Percentiles rank a stretch among this genome's conserved stretches.
Conservation (phyloP, 2,797 vertebrate genomes). For the Acrossocheilus fasciatus region DNA sequence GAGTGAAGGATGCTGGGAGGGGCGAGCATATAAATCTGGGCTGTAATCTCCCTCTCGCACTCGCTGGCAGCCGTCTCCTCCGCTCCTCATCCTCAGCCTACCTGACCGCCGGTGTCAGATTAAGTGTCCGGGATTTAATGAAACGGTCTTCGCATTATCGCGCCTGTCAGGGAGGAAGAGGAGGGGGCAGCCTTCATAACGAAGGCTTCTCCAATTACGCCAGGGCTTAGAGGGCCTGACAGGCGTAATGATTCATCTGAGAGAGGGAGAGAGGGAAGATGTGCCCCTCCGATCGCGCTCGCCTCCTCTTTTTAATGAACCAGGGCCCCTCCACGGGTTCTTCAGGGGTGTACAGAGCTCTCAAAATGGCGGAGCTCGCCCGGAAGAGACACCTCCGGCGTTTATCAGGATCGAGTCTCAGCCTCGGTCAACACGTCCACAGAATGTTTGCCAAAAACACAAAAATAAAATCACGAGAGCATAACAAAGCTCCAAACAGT, state of each 20-base stretch:
- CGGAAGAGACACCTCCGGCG: background rate
- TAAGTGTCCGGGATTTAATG: constrained; percentile 84
- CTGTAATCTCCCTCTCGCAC: constrained; percentile 36
- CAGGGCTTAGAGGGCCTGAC: constrained; percentile 81
- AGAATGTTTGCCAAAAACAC: background rate
- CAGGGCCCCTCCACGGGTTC: background rate
- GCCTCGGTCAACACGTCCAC: background rate
- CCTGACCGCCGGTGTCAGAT: constrained; percentile 76
- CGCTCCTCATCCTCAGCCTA: constrained; percentile 62
- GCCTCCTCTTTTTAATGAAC: constrained; percentile 66
- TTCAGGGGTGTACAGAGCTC: constrained; percentile 57
- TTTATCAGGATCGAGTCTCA: background rate
- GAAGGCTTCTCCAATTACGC: constrained; percentile 84
- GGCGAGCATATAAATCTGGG: constrained; percentile 42
- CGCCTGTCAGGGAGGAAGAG: constrained; percentile 76
- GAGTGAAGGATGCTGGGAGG: constrained; percentile 43
- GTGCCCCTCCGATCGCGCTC: constrained; percentile 64
- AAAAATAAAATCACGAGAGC: background rate
- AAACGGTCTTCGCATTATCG: constrained; percentile 85
- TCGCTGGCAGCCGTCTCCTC: constrained; percentile 21
- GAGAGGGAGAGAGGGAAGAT: constrained; percentile 33
- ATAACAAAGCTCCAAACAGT: background rate
- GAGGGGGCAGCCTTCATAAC: constrained; percentile 77
- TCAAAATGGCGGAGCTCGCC: constrained; percentile 45
- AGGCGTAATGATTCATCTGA: constrained; percentile 83